These are phyloP conservation scores for Mastomys coucha DNA, from an alignment of 2,113 vertebrate species.

Conservation along the genomic window DNA sequence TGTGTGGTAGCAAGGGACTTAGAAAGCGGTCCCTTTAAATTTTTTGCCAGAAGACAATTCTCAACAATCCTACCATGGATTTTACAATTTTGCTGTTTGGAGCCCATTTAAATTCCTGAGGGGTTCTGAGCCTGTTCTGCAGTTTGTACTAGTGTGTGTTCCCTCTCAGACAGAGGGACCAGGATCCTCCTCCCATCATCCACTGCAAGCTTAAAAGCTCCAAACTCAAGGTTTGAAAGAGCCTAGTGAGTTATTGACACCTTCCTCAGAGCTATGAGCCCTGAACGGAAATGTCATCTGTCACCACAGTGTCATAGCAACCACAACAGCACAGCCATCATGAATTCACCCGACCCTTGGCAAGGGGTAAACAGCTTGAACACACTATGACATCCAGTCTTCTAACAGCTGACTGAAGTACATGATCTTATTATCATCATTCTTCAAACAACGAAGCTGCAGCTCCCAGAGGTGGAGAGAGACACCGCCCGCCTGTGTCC, in stretches of 20 bases:
- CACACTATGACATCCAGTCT: neutral
- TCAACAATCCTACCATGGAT: neutral
- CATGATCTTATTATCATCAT: neutral
- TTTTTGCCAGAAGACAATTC: neutral
- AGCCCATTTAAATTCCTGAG: neutral
- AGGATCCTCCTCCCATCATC: neutral
- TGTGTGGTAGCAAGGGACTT: neutral
- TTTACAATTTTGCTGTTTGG: neutral
- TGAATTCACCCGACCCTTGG: neutral
- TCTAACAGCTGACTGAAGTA: neutral
- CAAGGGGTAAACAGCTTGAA: neutral
- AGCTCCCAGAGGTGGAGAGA: neutral
- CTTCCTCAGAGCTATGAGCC: neutral
- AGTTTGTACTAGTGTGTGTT: neutral
- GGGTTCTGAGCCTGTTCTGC: neutral
- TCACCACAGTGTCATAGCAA: neutral
- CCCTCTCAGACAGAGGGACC: neutral
- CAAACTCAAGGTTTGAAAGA: neutral
- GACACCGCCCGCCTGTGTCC: neutral
- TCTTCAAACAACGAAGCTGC: neutral
- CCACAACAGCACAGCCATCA: neutral
- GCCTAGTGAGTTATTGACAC: neutral
- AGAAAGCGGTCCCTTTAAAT: neutral
- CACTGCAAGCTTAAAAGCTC: neutral
- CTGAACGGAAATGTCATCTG: neutral